These are phyloP conservation scores for Pterobdella sp. DNA, from an alignment of 2,888 invertebrate species.

Conservation along the genomic window DNA sequence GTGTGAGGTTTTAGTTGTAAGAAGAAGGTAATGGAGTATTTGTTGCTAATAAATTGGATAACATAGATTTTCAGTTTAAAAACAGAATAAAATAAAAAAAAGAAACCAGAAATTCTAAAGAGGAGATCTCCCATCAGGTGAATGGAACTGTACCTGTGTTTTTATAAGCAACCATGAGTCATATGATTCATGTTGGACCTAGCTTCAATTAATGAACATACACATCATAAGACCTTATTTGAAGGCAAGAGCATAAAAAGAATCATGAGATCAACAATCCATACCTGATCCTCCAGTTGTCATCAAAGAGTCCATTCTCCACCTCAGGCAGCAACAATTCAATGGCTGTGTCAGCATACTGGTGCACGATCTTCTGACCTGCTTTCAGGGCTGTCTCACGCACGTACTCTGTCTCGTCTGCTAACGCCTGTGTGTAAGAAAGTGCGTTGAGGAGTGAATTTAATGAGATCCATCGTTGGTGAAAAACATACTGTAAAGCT, in stretches of 20 bases:
- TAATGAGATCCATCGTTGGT: not conserved
- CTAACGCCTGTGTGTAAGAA: slow-evolving; percentile 62
- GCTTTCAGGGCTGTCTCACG: slow-evolving; percentile 92
- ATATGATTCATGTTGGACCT: too few relatives aligned
- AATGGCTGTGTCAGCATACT: slow-evolving; percentile 91
- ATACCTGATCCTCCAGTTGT: slow-evolving; percentile 83
- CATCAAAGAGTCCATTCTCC: slow-evolving; percentile 87
- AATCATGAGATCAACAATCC: not conserved
- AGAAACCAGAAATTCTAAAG: slow-evolving; percentile 66
- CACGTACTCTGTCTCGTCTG: slow-evolving; percentile 97
- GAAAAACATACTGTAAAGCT: too few relatives aligned
- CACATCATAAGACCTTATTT: not conserved
- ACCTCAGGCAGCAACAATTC: slow-evolving; percentile 78
- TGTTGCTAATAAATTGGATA: too few relatives aligned
- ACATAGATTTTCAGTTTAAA: too few relatives aligned
- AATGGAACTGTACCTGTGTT: slow-evolving; percentile 70
- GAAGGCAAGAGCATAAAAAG: not conserved
- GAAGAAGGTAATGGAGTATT: too few relatives aligned
- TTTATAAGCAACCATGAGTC: too few relatives aligned
- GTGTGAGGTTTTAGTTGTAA: too few relatives aligned
- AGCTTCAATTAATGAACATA: not conserved
- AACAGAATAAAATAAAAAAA: not conserved
- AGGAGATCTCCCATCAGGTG: slow-evolving; percentile 88
- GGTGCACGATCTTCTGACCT: slow-evolving; percentile 88
- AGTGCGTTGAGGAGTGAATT: not conserved